These are phyloP conservation scores for Yponomeuta evonymella DNA, from an alignment of 2,888 invertebrate genomes.

Conservation along the genomic window DNA sequence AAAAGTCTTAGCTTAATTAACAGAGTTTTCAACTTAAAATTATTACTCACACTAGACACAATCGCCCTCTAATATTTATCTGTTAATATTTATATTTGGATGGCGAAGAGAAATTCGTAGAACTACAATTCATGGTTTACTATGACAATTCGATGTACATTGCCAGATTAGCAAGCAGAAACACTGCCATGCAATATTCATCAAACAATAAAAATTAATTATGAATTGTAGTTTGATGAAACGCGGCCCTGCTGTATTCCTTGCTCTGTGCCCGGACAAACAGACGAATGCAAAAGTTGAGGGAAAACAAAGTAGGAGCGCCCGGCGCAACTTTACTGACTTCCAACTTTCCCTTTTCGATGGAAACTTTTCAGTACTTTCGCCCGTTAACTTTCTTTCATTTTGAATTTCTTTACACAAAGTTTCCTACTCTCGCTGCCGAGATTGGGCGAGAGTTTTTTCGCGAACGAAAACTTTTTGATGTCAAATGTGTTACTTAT, in stretches of 20 bases:
- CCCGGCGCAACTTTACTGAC: conserved; percentile 53
- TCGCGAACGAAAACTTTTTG: background rate
- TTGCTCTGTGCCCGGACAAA: background rate
- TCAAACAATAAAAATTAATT: too few relatives aligned
- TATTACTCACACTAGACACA: too few relatives aligned
- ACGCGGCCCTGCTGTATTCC: background rate
- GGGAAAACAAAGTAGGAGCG: conserved; percentile 57
- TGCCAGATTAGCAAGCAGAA: too few relatives aligned
- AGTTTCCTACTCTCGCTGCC: conserved; percentile 12
- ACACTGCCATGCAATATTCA: too few relatives aligned
- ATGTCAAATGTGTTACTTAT: background rate
- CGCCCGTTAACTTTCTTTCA: conserved; percentile 37
- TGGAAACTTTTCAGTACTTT: conserved; percentile 63
- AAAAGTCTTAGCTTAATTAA: too few relatives aligned
- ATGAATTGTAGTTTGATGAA: too few relatives aligned
- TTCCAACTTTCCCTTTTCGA: conserved; percentile 58
- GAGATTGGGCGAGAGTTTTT: background rate
- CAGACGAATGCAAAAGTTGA: conserved; percentile 61
- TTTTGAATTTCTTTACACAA: conserved; percentile 33
- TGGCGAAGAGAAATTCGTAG: too few relatives aligned
- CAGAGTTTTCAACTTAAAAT: too few relatives aligned
- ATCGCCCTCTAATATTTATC: too few relatives aligned
- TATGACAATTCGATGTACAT: too few relatives aligned
- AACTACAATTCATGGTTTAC: too few relatives aligned
- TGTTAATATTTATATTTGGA: too few relatives aligned